Percentiles rank a stretch among this genome's conserved stretches.
phyloP scores from a whole-genome alignment of 2,113 vertebrate species.

The Megaceryle maxima region DNA sequence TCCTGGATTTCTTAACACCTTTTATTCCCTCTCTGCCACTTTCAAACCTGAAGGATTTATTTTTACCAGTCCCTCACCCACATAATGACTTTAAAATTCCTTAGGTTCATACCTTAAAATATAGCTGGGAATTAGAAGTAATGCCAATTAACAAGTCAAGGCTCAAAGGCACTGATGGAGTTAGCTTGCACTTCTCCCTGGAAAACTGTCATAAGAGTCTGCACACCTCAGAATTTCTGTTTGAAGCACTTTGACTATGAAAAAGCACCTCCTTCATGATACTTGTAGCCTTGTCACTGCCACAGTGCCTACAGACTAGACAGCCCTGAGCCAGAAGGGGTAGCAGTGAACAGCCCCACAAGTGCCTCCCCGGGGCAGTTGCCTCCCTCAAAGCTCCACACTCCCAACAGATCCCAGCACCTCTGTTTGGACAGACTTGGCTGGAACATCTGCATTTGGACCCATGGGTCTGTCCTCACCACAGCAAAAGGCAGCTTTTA shows the following conservation, averaged over 20 bases:
- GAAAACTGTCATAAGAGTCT: slow-evolving; percentile 59
- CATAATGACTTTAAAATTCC: slow-evolving; percentile 84
- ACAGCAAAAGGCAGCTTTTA: background rate
- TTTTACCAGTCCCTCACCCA: slow-evolving; percentile 80
- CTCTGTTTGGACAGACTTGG: background rate
- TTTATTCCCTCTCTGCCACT: slow-evolving; percentile 75
- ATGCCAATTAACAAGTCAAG: slow-evolving; percentile 83
- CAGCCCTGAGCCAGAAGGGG: background rate
- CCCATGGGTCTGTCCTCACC: background rate
- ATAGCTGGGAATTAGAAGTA: slow-evolving; percentile 81
- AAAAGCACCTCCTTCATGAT: background rate
- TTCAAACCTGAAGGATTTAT: slow-evolving; percentile 80
- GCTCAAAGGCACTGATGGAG: slow-evolving; percentile 78
- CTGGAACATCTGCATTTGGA: background rate
- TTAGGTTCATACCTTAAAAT: slow-evolving; percentile 83
- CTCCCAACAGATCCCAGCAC: background rate
- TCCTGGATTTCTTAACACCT: slow-evolving; percentile 69
- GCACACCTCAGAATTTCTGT: slow-evolving; percentile 14
- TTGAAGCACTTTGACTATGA: background rate
- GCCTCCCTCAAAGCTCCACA: background rate
- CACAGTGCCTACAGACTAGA: accelerated
- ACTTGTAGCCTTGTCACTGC: background rate
- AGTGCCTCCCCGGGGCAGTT: background rate
- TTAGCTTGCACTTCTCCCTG: slow-evolving; percentile 65
- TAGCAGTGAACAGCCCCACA: background rate